Conservation (phyloP, 2,888 invertebrate species). For the Drosophila nigritarsus region DNA sequence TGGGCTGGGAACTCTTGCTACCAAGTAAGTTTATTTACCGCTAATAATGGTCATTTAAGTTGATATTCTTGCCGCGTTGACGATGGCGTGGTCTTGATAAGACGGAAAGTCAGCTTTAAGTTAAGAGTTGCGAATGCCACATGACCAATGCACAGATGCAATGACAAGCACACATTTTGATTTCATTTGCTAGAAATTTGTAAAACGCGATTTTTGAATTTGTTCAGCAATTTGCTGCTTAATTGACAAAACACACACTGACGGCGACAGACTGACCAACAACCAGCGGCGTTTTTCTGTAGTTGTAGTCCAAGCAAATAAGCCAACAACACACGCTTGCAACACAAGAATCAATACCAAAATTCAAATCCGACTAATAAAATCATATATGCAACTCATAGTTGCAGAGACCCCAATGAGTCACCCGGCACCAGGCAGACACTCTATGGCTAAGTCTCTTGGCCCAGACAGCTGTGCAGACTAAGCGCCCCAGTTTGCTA, state of each 20-base stretch:
- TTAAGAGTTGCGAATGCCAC: slow-evolving; percentile 25
- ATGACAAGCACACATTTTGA: slow-evolving; percentile 37
- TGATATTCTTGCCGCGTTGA: slow-evolving; percentile 64
- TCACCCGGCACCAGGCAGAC: slow-evolving; percentile 47
- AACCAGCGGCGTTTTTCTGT: slow-evolving; percentile 76
- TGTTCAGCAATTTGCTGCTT: slow-evolving; percentile 84
- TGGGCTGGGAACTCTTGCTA: slow-evolving; percentile 29
- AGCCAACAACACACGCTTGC: slow-evolving; percentile 33
- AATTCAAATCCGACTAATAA: slow-evolving; percentile 71
- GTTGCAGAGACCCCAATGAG: slow-evolving; percentile 68
- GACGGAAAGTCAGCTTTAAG: slow-evolving; percentile 30
- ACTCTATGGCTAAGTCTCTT: slow-evolving; percentile 40
- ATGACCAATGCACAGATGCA: slow-evolving; percentile 27
- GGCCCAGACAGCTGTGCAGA: slow-evolving; percentile 77
- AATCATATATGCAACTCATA: slow-evolving; percentile 79
- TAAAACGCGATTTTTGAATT: slow-evolving; percentile 82
- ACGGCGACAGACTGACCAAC: slow-evolving; percentile 61
- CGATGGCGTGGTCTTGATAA: slow-evolving; percentile 78
- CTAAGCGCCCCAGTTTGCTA: slow-evolving; percentile 58
- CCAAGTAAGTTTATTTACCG: slow-evolving; percentile 76
- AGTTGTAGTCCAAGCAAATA: slow-evolving; percentile 44
- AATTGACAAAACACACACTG: slow-evolving; percentile 81
- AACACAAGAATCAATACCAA: slow-evolving; percentile 31
- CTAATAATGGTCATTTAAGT: slow-evolving; percentile 83
- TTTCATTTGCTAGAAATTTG: slow-evolving; percentile 78